Base-by-base conservation (phyloP, 2,888 invertebrate genomes). In the Ochropacha duplaris region DNA sequence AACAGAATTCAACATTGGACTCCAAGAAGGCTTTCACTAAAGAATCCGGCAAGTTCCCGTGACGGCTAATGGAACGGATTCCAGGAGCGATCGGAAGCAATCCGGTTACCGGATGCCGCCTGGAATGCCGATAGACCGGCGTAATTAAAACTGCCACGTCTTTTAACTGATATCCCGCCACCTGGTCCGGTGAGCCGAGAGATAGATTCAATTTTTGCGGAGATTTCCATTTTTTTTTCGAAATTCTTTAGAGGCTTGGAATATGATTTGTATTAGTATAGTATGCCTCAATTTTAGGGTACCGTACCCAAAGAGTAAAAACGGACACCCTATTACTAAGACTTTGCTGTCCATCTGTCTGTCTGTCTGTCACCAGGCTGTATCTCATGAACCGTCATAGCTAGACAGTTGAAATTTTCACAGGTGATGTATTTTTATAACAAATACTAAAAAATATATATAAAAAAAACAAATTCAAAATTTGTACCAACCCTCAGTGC, bases 101-200 rank as follows among this genome's bases (percentile, higher is more conserved):
- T 77, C 78, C 76, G 73, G 77, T 71, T 66, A 66, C 64, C 71
- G 69, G 73, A 67, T 69, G 68, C 69, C 70, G 75, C 55, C 68
- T 68, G 87, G 87, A 86, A 87, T 87, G 84, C 75, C 86, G 84
- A 86, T 86, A 80, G 76, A 74, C 78, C 72, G 76, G 73, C 81
- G 86, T 87, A 87, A 88, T 88, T 88, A 88, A 88, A 87, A 85
- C 83, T 85, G 85, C 82, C 85, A 78, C 78, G 83, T 78, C 83
- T 83, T 84, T 83, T 84, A 84, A 81, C 79, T 79, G 81, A 84
- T 84, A 79, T 72, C 76, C 76, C 71, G 70, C 70, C 77, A 82
- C 84, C 84, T 84, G 84, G 64, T 65, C 59, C 65, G 58, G 58
- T 78, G 74, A 79, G 26, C 62, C 50, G 49, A 65, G 84, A 81